Percentiles rank a stretch among this genome's conserved stretches.
Evolutionary conservation across 2,888 invertebrate species (phyloP).

Genomic region (Philereme vetulata): DNA sequence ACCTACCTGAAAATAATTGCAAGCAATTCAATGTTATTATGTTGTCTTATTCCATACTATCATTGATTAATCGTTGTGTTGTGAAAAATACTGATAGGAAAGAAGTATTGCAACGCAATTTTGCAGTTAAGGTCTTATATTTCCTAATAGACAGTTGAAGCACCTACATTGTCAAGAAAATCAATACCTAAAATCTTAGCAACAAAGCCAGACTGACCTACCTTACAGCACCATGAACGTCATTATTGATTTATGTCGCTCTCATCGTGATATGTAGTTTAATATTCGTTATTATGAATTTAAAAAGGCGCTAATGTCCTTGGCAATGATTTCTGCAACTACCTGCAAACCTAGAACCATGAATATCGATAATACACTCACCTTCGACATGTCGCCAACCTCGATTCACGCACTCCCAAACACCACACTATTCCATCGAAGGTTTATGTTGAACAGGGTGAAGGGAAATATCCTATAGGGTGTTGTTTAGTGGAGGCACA

Average conservation of each 20-base stretch:
- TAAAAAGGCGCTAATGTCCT: conserved; percentile 41
- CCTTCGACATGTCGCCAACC: conserved; percentile 76
- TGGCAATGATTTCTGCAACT: conserved; percentile 60
- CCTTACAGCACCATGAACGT: conserved; percentile 3
- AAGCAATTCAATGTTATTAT: too few species aligned
- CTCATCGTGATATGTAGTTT: neutral
- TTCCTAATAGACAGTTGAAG: conserved; percentile 14
- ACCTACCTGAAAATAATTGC: too few species aligned
- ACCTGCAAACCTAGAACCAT: conserved; percentile 56
- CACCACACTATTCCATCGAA: conserved; percentile 59
- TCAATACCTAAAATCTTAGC: conserved; percentile 15
- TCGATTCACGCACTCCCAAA: conserved; percentile 46
- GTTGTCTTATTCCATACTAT: too few species aligned
- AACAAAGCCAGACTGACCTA: conserved; percentile 25
- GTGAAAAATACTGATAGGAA: too few species aligned
- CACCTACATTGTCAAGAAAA: conserved; percentile 21
- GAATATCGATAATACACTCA: conserved; percentile 51
- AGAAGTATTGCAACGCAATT: conserved; percentile 4
- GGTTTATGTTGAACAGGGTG: conserved; percentile 8
- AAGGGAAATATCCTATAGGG: conserved; percentile 28
- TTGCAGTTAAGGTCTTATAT: conserved; percentile 20
- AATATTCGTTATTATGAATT: conserved; percentile 15
- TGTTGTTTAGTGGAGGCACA: conserved; percentile 48
- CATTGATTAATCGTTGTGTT: too few species aligned
- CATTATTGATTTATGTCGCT: neutral